Base-by-base conservation (phyloP, 2,797 vertebrate species). In the Lacerta bilineata region DNA sequence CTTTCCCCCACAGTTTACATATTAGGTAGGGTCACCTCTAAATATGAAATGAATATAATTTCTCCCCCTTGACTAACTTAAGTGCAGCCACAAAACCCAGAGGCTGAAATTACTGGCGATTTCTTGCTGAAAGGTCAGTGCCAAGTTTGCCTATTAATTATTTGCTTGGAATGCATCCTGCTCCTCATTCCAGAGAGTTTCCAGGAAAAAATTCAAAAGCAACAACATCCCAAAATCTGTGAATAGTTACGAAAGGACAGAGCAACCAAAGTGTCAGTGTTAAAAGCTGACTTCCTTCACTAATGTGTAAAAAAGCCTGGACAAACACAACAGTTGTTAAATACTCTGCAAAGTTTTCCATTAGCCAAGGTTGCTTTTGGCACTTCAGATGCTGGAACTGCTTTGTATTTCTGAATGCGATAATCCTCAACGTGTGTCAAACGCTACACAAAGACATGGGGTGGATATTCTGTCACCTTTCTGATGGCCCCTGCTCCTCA, bases 101-200 rank as follows among this genome's bases (percentile, higher is more conserved):
- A 86, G 43, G 85, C 87, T 91, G 84, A 89, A 86, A 79, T 59
- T 13, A 15, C 17, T 23, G 11, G 33, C 8, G 83, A 1, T 10
- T 61, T 25, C 50, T 72, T 8, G 25, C 1, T 2, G 33, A 55
- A 33, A 5, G 2, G 8, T 64, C 72, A 64, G 11, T 61, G n/a
- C 36, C 36, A 83, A 50, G 66, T 33, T 33, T 46, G 33, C 50
- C 18, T 83, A 33, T 83, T 27, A 66, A 43, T 68, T 9, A 43
- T 68, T 82, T n/a, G 50, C 43, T 76, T 76, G 50, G 27, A 75
- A 41, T 76, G 36, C 61, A 85, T 43, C 59, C 84, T 17, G 4
- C 36, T 43, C 36, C 41, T 85, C 61, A 77, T 13, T 43, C 39
- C 25, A 29, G 43, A 50, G 29, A 66, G 39, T 36, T 25, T 77